phyloP scores from a whole-genome alignment of 1,140 invertebrate genomes.

The Orius insidiosus region DNA sequence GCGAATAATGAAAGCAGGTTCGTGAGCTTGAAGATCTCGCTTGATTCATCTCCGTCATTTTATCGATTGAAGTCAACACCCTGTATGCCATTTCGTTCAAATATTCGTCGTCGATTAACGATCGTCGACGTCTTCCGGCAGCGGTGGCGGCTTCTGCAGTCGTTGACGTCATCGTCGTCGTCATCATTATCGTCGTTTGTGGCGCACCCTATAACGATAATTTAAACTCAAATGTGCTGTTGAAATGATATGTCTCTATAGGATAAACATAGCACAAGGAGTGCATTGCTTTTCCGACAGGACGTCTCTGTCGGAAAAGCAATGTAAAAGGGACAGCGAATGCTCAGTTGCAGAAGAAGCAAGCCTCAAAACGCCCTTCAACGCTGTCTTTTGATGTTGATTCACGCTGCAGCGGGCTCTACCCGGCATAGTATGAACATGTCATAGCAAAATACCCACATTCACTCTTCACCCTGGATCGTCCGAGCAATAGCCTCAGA shows the following conservation, averaged over 20 bases:
- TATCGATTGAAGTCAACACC: slow-evolving; percentile 34
- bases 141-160: slow-evolving; percentile 2
- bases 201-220: slow-evolving; percentile 26
- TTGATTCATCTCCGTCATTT: slow-evolving; percentile 20
- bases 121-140: background rate
- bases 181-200: slow-evolving; percentile 25
- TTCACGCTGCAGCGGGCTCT: no score
- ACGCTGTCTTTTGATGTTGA: no score
- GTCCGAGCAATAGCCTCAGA: no score
- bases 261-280: background rate
- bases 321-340: no score
- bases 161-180: slow-evolving; percentile 21
- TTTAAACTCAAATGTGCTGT: background rate
- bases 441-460: no score
- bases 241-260: background rate
- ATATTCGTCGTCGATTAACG: slow-evolving; percentile 14
- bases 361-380: no score
- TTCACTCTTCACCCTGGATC: no score
- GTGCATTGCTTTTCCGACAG: background rate
- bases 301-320: background rate
- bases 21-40: slow-evolving; percentile 27
- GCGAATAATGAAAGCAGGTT: slow-evolving; percentile 36
- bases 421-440: no score
- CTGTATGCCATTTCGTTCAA: slow-evolving; percentile 36
- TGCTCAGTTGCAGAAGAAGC: no score